Conservation (phyloP, 2,888 invertebrate species). For the Anthophora plumipes region DNA sequence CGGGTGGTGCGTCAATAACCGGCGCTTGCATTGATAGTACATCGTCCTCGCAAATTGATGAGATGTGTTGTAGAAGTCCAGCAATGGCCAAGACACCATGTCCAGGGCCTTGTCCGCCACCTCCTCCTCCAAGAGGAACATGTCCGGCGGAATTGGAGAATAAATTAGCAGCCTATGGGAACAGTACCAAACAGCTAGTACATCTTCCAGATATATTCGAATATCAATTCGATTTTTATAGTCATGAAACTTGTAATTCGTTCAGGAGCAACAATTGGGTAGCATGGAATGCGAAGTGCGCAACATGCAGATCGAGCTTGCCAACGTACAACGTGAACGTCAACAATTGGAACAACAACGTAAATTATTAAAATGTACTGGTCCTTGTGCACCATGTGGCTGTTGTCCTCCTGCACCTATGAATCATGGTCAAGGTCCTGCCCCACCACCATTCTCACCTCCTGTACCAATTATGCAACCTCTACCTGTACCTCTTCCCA, state of each 20-base stretch:
- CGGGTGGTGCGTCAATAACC: constrained; percentile 77
- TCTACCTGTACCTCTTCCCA: constrained; percentile 56
- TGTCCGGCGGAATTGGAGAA: constrained; percentile 85
- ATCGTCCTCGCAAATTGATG: constrained; percentile 56
- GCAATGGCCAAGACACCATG: constrained; percentile 57
- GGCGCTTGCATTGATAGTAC: constrained; percentile 49
- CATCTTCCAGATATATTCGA: background rate
- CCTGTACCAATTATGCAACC: constrained; percentile 38
- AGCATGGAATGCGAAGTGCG: constrained; percentile 87
- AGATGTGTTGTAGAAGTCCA: constrained; percentile 75
- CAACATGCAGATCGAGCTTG: constrained; percentile 86
- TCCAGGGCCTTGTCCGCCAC: constrained; percentile 44
- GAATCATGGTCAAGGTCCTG: constrained; percentile 43
- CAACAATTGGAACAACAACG: constrained; percentile 85
- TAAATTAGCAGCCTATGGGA: constrained; percentile 83
- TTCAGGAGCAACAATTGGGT: constrained; percentile 87
- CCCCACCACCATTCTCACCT: constrained; percentile 34
- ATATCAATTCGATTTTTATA: background rate
- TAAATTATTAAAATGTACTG: constrained; percentile 81
- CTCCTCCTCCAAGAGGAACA: constrained; percentile 68
- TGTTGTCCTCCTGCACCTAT: constrained; percentile 75
- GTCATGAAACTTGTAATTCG: background rate
- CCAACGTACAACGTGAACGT: constrained; percentile 85
- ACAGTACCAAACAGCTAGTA: constrained; percentile 84
- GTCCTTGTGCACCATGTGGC: constrained; percentile 79